Conservation (phyloP, 2,113 vertebrate species). For the Pelecanus crispus region DNA sequence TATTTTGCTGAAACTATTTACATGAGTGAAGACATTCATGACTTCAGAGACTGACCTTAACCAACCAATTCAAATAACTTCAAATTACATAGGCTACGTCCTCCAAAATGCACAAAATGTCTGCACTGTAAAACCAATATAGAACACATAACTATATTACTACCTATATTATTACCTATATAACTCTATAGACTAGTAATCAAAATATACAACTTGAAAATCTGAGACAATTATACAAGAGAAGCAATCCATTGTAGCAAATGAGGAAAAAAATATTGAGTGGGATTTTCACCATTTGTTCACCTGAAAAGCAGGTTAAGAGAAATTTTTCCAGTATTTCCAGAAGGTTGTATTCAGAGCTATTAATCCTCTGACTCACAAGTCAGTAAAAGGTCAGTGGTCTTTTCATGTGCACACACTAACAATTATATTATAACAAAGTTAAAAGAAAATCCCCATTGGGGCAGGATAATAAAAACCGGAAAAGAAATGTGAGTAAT, state of each 20-base stretch:
- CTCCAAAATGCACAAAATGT: not conserved
- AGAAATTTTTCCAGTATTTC: not conserved
- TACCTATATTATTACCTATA: not conserved
- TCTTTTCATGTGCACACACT: not conserved
- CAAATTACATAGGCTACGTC: not conserved
- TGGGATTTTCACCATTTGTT: not conserved
- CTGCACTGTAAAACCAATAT: not conserved
- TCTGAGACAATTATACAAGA: not conserved
- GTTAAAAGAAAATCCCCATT: slow-evolving; percentile 40
- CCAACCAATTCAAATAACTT: not conserved
- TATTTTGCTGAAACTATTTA: not conserved
- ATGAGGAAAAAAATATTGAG: not conserved
- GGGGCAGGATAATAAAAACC: slow-evolving; percentile 43
- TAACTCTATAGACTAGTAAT: not conserved
- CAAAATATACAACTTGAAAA: not conserved
- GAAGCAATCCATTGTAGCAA: not conserved
- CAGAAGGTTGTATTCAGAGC: not conserved
- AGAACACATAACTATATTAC: not conserved
- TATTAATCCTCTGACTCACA: slow-evolving; percentile 42
- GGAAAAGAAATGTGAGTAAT: slow-evolving; percentile 49
- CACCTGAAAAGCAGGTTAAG: slow-evolving; percentile 17
- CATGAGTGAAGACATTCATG: not conserved
- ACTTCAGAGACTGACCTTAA: not conserved
- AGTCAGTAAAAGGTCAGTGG: slow-evolving; percentile 43
- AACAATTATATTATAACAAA: slow-evolving; percentile 35